Evolutionary conservation across 2,797 vertebrate species (phyloP).

Genomic region (Tapirus indicus): DNA sequence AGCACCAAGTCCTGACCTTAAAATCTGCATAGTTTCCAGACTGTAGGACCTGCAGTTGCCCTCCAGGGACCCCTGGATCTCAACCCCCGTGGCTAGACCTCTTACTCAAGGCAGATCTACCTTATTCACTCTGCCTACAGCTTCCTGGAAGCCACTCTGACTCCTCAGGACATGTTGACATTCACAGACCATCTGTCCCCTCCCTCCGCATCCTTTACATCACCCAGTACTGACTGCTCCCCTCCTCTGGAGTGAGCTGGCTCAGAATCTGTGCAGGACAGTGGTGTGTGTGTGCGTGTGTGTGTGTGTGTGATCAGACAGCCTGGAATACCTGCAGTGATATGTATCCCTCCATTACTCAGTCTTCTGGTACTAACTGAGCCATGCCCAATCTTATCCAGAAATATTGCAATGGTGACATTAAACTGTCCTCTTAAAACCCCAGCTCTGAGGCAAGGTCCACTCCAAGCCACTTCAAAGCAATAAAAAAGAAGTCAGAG

Average conservation of each 20-base stretch:
- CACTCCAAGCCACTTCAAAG: not conserved
- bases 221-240: not conserved
- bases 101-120: not conserved
- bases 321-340: not conserved
- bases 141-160: not conserved
- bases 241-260: not conserved
- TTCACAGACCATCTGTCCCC: not conserved
- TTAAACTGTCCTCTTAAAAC: slow-evolving; percentile 48
- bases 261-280: not conserved
- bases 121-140: not conserved
- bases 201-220: not conserved
- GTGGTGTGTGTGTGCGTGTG: not conserved
- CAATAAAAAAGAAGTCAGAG: not conserved
- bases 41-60: not conserved
- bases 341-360: not conserved
- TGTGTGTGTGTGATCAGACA: not conserved
- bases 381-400: not conserved
- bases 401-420: not conserved
- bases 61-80: not conserved
- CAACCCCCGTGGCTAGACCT: not conserved
- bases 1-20: not conserved
- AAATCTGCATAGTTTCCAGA: not conserved
- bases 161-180: not conserved
- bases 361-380: not conserved
- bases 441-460: not conserved